Conservation (phyloP, 2,888 invertebrate genomes). For the Criorhina ranunculi region DNA sequence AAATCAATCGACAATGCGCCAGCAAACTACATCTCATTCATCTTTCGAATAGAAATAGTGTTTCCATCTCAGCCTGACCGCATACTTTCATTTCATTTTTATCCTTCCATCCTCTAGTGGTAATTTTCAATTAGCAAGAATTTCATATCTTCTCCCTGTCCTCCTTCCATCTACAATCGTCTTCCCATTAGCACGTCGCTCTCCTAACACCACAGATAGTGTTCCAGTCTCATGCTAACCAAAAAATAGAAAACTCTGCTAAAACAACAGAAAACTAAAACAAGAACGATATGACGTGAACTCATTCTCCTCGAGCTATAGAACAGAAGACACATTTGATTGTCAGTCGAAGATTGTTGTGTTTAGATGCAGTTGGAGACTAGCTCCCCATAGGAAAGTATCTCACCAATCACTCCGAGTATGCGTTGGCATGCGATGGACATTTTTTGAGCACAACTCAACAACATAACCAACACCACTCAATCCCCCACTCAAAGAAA, state of each 20-base stretch:
- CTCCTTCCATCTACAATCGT: conserved; percentile 14
- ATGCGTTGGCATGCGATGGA: conserved; percentile 60
- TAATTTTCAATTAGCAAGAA: conserved; percentile 75
- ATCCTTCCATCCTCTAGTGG: conserved; percentile 62
- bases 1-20: conserved; percentile 44
- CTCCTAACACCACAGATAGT: conserved; percentile 32
- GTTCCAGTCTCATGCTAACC: conserved; percentile 2
- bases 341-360: too few relatives aligned
- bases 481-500: conserved; percentile 62
- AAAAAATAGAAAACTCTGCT: not conserved
- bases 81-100: conserved; percentile 54
- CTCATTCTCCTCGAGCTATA: conserved; percentile 51
- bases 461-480: conserved; percentile 47
- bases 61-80: conserved; percentile 44
- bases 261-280: conserved; percentile 41
- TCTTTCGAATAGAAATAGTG: conserved; percentile 19
- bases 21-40: conserved; percentile 58
- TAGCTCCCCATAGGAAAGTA: conserved; percentile 3
- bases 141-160: conserved; percentile 51
- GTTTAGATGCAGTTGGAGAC: too few relatives aligned
- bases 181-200: conserved; percentile 46
- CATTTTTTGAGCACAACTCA: conserved; percentile 37
- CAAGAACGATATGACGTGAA: conserved; percentile 47
- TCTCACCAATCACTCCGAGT: conserved; percentile 48
- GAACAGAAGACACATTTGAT: conserved; percentile 22